A percentile compares a stretch with the other conserved stretches of the same genome.
These are phyloP conservation scores for Laterallus jamaicensis DNA, from an alignment of 2,113 vertebrate genomes.

Conservation along the genomic window DNA sequence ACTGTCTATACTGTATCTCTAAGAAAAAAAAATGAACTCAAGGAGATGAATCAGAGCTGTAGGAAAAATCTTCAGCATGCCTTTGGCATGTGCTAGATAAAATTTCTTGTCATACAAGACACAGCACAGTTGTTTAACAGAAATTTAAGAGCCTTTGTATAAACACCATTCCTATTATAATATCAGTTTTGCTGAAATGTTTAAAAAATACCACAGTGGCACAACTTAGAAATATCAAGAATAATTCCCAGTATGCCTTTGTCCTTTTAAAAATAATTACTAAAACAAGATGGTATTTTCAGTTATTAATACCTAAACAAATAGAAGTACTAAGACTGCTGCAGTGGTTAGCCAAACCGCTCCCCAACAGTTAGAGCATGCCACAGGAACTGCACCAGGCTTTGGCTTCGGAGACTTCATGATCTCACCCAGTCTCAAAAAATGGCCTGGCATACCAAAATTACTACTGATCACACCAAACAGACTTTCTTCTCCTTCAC, in stretches of 20 bases:
- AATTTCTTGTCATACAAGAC: constrained; percentile 50
- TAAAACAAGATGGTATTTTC: neutral
- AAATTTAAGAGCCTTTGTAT: constrained; percentile 49
- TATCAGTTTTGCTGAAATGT: constrained; percentile 19
- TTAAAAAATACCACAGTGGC: constrained; percentile 17
- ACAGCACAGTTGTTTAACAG: constrained; percentile 62
- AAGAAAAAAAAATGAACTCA: constrained; percentile 28
- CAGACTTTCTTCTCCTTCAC: neutral
- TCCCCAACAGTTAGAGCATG: neutral
- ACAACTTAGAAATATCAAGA: neutral
- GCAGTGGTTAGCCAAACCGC: neutral
- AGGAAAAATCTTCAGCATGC: constrained; percentile 54
- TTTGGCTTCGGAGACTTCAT: neutral
- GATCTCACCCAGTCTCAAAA: neutral
- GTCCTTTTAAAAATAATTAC: neutral
- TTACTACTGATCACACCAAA: neutral
- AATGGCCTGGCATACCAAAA: neutral
- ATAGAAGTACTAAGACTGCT: neutral
- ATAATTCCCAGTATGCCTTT: neutral
- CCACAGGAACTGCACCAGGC: neutral
- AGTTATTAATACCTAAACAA: neutral
- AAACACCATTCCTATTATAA: constrained; percentile 26
- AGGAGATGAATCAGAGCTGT: constrained; percentile 32
- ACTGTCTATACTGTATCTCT: neutral
- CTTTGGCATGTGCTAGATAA: constrained; percentile 54